phyloP scores from a whole-genome alignment of 2,797 vertebrate genomes.

The Hipposideros larvatus region DNA sequence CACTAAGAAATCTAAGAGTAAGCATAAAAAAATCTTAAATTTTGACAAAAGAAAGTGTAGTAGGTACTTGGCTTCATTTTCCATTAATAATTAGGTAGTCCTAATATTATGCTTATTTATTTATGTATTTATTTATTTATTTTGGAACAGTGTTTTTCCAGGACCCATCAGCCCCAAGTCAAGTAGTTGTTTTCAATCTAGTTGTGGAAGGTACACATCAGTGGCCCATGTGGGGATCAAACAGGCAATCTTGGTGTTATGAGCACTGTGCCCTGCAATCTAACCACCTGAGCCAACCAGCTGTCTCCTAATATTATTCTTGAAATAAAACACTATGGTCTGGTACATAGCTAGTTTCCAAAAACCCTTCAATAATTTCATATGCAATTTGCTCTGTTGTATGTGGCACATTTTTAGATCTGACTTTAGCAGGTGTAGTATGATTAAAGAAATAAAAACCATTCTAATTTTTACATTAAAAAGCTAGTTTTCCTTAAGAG shows the following conservation, averaged over 20 bases:
- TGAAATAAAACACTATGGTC: constrained; percentile 33
- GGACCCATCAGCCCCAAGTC: too few species aligned
- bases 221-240: too few species aligned
- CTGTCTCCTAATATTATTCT: background rate
- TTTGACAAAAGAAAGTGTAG: constrained; percentile 53
- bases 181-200: too few species aligned
- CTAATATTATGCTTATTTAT: background rate
- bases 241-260: too few species aligned
- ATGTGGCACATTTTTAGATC: background rate
- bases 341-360: constrained; percentile 70
- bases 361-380: background rate
- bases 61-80: background rate
- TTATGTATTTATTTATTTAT: too few species aligned
- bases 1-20: constrained; percentile 68
- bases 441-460: background rate
- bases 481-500: constrained; percentile 1
- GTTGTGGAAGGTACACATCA: too few species aligned
- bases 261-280: too few species aligned
- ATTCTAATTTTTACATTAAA: constrained; percentile 1
- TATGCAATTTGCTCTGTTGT: constrained; percentile 40
- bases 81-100: constrained; percentile 17
- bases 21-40: constrained; percentile 63
- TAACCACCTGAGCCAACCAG: too few species aligned
- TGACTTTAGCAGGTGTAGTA: background rate
- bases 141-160: too few species aligned